These are phyloP conservation scores for Clamator glandarius DNA, from an alignment of 2,797 vertebrate species.

Conservation along the genomic window DNA sequence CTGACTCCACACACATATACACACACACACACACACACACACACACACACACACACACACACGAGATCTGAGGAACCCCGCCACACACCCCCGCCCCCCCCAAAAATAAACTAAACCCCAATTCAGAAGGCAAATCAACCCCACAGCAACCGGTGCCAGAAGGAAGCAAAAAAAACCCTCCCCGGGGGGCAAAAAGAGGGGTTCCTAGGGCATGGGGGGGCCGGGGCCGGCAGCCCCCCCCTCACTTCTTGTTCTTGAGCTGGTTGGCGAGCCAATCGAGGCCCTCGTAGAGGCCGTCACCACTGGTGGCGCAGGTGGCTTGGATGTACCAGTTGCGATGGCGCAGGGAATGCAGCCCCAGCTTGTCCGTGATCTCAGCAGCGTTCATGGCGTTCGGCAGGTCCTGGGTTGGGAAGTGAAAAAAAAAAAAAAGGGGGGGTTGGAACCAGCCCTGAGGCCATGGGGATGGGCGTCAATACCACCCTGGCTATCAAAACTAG, in stretches of 20 bases:
- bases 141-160: constrained; percentile 63
- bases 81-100: too few species aligned
- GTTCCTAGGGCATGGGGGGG: background rate
- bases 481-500: too few species aligned
- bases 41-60: too few species aligned
- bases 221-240: constrained; percentile 14
- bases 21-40: too few species aligned
- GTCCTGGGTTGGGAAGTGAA: too few species aligned
- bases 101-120: too few species aligned
- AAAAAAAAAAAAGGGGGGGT: too few species aligned
- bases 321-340: constrained; percentile 98
- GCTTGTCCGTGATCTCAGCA: constrained; percentile 97
- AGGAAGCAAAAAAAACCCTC: constrained; percentile 72
- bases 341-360: constrained; percentile 94
- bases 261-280: constrained; percentile 98
- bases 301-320: constrained; percentile 96
- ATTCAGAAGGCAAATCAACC: constrained; percentile 44
- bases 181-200: too few species aligned
- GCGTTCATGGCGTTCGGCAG: constrained; percentile 97
- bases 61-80: constrained; percentile 42
- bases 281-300: constrained; percentile 94
- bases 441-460: too few species aligned
- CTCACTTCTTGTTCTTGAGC: constrained; percentile 98
- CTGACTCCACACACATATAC: too few species aligned
- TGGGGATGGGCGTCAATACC: too few species aligned